Base-by-base conservation (phyloP, 2,797 vertebrate species). In the Rhynchonycteris naso region DNA sequence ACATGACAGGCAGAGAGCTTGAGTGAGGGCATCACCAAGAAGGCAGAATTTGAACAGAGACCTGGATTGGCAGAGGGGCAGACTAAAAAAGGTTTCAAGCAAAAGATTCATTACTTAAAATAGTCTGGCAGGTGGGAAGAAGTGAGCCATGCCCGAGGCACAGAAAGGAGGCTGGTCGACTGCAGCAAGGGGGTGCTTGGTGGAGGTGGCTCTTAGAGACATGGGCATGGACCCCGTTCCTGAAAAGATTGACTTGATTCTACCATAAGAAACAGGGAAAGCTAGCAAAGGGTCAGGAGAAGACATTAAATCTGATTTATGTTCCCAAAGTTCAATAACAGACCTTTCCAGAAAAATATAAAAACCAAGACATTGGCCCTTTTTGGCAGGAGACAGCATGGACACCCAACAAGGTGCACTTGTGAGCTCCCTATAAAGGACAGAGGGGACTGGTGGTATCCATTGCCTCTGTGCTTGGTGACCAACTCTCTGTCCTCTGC, bases 271-370 rank as follows among this genome's bases (percentile, higher is more conserved):
- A 66, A 54, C 58, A 54, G 28, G 50, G 50, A 66, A 80, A 76
- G 11, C 54, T 35, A 88, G 66, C 22, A 63, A 86, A 78, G 1
- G 7, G 5, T 83, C 28, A 50, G 16, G 38, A 91, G 18, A 84
- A 16, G 56, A 54, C 11, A 38, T 72, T 72, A 58, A 68, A 71
- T 35, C 22, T 72, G 61, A 87, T 56, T 76, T 93, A 47, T 69
- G 28, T 83, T 84, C 78, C 56, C 11, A 35, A 56, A 87, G 33
- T 61, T 84, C 21, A 89, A 9, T 63, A 47, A 68, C 4, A 86
- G 75, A 63, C 7, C 5, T 63, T 95, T 91, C 38, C 33, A 63
- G 91, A 85, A 90, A 87, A 87, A 80, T 38, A 14, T 1, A 7
- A 14, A 15, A 33, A 33, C 21, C 11, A 79, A 89, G 38, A 5